Evolutionary conservation across 2,797 vertebrate genomes (phyloP).

Genomic region (Lateolabrax maculatus): DNA sequence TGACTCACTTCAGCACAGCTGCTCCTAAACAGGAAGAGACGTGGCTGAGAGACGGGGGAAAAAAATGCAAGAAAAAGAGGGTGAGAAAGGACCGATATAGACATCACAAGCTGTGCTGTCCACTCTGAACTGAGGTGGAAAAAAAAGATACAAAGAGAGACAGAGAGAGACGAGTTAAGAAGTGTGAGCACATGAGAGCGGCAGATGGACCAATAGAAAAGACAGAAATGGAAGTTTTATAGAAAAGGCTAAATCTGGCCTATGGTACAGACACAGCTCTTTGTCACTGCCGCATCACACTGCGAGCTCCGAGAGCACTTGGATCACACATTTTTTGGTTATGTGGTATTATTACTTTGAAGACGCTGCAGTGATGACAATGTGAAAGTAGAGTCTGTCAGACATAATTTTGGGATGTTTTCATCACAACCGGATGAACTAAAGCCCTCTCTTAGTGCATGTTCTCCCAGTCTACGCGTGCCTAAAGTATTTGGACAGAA

Average conservation of each 20-base stretch:
- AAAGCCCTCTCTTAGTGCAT: slow-evolving; percentile 39
- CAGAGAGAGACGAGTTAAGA: slow-evolving; percentile 34
- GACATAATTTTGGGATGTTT: slow-evolving; percentile 58
- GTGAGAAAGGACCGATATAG: slow-evolving; percentile 76
- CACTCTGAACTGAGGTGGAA: slow-evolving; percentile 63
- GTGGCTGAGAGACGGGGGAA: slow-evolving; percentile 47
- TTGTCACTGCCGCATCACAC: slow-evolving; percentile 49
- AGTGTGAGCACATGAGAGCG: slow-evolving; percentile 61
- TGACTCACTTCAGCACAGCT: slow-evolving; percentile 74
- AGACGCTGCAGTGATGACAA: slow-evolving; percentile 34
- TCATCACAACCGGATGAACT: slow-evolving; percentile 54
- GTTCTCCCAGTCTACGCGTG: slow-evolving; percentile 9
- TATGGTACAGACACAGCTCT: slow-evolving; percentile 40
- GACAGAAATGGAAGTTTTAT: slow-evolving; percentile 50
- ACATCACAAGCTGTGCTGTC: slow-evolving; percentile 81
- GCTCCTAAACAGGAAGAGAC: slow-evolving; percentile 68
- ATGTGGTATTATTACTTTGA: slow-evolving; percentile 48
- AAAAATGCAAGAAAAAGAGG: slow-evolving; percentile 36
- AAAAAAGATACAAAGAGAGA: slow-evolving; percentile 39
- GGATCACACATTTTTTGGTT: slow-evolving; percentile 45
- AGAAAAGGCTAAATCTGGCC: slow-evolving; percentile 67
- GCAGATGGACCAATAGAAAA: slow-evolving; percentile 73
- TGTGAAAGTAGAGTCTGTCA: slow-evolving; percentile 66
- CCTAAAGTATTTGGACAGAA: slow-evolving; percentile 51
- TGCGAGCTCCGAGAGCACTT: slow-evolving; percentile 16